Evolutionary conservation across 2,113 vertebrate genomes (phyloP), one percentile per base, ranked within the genome.

Genomic region (Grus americana): DNA sequence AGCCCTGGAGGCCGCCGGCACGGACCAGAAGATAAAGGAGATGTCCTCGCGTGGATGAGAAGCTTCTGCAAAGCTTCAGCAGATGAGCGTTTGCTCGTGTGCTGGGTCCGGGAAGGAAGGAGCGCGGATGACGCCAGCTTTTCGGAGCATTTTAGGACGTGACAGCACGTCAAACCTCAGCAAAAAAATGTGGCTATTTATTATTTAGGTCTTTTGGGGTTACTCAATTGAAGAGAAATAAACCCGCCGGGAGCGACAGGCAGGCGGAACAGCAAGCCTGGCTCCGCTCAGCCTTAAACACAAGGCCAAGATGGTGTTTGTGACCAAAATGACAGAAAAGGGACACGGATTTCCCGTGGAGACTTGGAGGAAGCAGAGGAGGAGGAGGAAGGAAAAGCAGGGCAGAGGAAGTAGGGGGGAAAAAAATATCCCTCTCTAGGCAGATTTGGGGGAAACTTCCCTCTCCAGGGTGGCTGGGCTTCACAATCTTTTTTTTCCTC

Each of bases 311-410:
- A 54, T 6, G 40, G 12, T 15, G 32, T 11, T 44, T 10, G 12
- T 0, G 0, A 34, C 40, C 15, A 29, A 66, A 88, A 27, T 12
- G 17, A 14, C 4, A 19, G 57, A 32, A 44, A 76, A 63, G 55
- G 57, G 36, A 5, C 6, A 22, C 6, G 5, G 4, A 12, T 23
- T 66, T 21, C 50, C 32, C 58, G 12, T 0, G 1, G 4, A 17
- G 49, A 24, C 23, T 2, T 11, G 8, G 32, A 70, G 34, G 30
- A 54, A 78, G 46, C 58, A 32, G 52, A 66, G 16, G 40, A 89
- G 32, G 40, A 89, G 32, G 15, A 50, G 67, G 42, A 44, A 15
- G 9, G 49, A 50, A 50, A 10, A 12, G 23, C 10, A 8, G 21
- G 8, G 23, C 29, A 29, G 4, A 24, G 40, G 40, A 32, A 67